Conservation (phyloP, 64 coral and sea anemone species). For the Stylophora pistillata region DNA sequence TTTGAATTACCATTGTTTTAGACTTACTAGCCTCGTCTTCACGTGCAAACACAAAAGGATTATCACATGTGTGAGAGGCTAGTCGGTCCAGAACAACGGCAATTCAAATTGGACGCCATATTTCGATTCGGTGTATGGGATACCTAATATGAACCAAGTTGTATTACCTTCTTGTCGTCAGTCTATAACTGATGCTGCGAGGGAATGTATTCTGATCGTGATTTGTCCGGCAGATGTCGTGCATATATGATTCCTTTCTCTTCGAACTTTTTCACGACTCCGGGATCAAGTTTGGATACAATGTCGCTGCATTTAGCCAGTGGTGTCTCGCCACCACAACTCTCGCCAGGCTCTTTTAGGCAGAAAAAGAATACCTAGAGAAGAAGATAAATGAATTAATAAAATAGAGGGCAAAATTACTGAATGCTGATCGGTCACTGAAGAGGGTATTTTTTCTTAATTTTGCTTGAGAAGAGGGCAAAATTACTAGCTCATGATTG, state of each 20-base stretch:
- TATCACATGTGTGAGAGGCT: no score
- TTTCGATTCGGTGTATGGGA: neutral
- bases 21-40: no score
- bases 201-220: constrained; percentile 3
- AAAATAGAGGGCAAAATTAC: no score
- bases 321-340: constrained; percentile 44
- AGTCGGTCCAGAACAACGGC: no score
- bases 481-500: no score
- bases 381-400: neutral
- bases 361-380: constrained; percentile 40
- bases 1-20: no score
- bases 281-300: constrained; percentile 39
- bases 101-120: no score
- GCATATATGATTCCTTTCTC: constrained; percentile 45
- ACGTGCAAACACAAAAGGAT: no score
- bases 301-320: constrained; percentile 35
- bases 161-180: constrained; percentile 28
- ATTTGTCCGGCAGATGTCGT: constrained; percentile 35
- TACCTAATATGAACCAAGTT: neutral
- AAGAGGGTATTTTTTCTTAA: no score
- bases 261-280: constrained; percentile 44
- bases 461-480: no score
- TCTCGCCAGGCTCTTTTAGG: constrained; percentile 26
- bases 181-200: constrained; percentile 36
- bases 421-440: no score